A percentile compares a stretch with the other conserved stretches of the same genome.
These are phyloP conservation scores for Magallana gigas DNA, from an alignment of 1,140 invertebrate genomes.

Conservation along the genomic window DNA sequence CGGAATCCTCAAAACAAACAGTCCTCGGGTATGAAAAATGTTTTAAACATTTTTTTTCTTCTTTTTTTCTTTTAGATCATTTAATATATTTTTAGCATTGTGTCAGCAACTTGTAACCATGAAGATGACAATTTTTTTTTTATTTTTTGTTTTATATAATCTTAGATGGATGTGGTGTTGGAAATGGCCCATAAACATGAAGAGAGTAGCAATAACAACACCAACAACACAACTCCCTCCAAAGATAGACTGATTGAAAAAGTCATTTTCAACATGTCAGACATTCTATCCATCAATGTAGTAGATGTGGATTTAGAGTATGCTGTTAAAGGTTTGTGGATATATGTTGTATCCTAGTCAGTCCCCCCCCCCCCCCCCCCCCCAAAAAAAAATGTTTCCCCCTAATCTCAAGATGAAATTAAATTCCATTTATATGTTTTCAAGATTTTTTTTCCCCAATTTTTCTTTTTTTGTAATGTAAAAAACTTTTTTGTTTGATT, in stretches of 20 bases:
- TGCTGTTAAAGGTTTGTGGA: constrained; percentile 53
- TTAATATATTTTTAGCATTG: too few species aligned
- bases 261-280: constrained; percentile 52
- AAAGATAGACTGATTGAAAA: constrained; percentile 55
- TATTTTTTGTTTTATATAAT: not conserved
- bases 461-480: too few species aligned
- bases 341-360: too few species aligned
- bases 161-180: constrained; percentile 59
- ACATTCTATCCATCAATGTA: constrained; percentile 55
- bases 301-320: constrained; percentile 57
- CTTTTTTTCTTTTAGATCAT: too few species aligned
- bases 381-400: too few species aligned
- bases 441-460: too few species aligned
- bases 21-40: constrained; percentile 81
- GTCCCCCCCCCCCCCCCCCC: too few species aligned
- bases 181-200: constrained; percentile 59
- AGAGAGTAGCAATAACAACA: constrained; percentile 56
- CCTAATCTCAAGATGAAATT: too few species aligned
- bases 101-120: too few species aligned
- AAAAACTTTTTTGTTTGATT: not conserved
- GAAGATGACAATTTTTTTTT: not conserved
- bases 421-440: too few species aligned
- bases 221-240: constrained; percentile 41
- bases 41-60: not conserved
- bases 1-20: constrained; percentile 92